Percentiles rank a stretch among this genome's conserved stretches.
Conservation (phyloP, 2,113 vertebrate species). For the Urocolius indicus region DNA sequence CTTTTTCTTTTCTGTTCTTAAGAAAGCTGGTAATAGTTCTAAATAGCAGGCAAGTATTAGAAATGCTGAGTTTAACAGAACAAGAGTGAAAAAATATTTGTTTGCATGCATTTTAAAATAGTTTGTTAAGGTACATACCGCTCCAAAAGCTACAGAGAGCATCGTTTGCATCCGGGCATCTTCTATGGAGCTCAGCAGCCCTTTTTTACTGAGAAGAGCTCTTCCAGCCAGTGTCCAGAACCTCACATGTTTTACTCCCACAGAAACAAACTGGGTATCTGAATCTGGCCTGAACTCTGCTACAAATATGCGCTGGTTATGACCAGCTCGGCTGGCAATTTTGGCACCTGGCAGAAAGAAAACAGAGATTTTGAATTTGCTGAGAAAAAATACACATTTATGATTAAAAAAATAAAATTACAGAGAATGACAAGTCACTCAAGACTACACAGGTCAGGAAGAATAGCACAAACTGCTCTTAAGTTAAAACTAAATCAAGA, state of each 20-base stretch:
- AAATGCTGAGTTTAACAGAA: neutral
- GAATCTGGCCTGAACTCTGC: slow-evolving; percentile 98
- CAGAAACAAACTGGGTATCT: slow-evolving; percentile 96
- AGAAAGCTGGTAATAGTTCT: neutral
- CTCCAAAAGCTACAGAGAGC: slow-evolving; percentile 97
- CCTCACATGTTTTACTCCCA: slow-evolving; percentile 96
- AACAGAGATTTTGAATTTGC: neutral
- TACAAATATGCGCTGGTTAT: slow-evolving; percentile 96
- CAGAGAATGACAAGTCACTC: neutral
- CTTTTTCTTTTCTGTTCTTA: neutral
- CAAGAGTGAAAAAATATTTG: neutral
- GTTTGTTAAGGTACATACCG: slow-evolving; percentile 84
- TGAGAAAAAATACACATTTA: neutral
- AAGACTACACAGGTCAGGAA: neutral
- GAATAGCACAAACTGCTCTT: neutral
- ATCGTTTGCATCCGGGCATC: slow-evolving; percentile 97
- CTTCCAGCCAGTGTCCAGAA: slow-evolving; percentile 97
- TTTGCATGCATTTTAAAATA: neutral
- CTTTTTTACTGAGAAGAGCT: slow-evolving; percentile 94
- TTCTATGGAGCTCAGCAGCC: slow-evolving; percentile 91
- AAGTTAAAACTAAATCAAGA: neutral
- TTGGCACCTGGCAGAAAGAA: slow-evolving; percentile 86
- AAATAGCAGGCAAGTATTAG: neutral
- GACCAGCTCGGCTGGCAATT: slow-evolving; percentile 91
- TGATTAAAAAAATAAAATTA: neutral